phyloP scores from a whole-genome alignment of 2,113 vertebrate species.

The Blennius ocellaris region DNA sequence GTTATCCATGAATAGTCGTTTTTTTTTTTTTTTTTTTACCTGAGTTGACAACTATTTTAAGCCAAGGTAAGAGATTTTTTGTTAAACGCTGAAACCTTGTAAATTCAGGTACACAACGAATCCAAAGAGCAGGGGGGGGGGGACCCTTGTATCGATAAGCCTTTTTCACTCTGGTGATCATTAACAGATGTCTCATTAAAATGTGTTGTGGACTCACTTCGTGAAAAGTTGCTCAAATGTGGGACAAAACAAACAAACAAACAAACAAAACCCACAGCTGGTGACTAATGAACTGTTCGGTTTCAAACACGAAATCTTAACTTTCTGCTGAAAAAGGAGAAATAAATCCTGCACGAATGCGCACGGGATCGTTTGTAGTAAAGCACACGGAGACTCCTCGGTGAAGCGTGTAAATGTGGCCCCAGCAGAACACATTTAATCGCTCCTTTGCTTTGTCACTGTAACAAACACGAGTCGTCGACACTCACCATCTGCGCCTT shows the following conservation, averaged over 20 bases:
- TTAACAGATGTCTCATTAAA: neutral
- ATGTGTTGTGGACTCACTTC: neutral
- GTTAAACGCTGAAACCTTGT: too few species aligned
- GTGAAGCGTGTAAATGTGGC: neutral
- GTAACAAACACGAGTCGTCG: slow-evolving; percentile 73
- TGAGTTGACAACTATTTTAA: too few species aligned
- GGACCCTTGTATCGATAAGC: neutral
- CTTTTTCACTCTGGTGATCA: neutral
- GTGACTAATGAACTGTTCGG: neutral
- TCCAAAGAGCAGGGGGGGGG: too few species aligned
- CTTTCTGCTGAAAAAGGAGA: too few species aligned
- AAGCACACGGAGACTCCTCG: too few species aligned
- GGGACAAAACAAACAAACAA: too few species aligned
- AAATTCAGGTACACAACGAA: too few species aligned
- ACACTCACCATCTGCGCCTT: slow-evolving; percentile 86
- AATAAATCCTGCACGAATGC: too few species aligned
- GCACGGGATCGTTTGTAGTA: too few species aligned
- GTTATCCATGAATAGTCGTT: too few species aligned
- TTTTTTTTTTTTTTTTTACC: too few species aligned
- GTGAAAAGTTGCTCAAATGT: neutral
- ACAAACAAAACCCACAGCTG: neutral
- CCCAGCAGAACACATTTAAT: slow-evolving; percentile 8
- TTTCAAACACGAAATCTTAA: neutral
- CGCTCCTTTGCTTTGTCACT: slow-evolving; percentile 69
- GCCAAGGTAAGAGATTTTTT: too few species aligned